Conservation (phyloP, 2,797 vertebrate genomes). For the Spea hammondii region DNA sequence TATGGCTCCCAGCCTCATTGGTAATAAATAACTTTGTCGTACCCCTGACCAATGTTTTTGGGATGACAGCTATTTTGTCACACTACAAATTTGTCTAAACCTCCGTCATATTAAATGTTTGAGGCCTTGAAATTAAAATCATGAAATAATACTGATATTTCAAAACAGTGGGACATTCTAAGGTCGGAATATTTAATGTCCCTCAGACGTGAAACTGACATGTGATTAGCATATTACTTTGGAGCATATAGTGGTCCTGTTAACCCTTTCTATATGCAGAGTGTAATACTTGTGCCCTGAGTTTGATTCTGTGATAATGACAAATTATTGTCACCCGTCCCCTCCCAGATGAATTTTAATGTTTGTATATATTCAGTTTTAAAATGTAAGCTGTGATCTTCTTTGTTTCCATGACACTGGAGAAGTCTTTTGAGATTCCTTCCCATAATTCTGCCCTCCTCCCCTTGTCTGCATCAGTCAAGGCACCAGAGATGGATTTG, state of each 20-base stretch:
- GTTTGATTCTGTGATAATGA: conserved; percentile 8
- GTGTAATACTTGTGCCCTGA: background rate
- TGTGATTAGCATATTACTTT: background rate
- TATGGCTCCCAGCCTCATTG: no score
- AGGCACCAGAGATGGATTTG: conserved; percentile 40
- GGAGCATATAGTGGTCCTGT: background rate
- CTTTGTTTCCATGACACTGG: conserved; percentile 67
- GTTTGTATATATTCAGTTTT: conserved; percentile 52
- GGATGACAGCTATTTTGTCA: no score
- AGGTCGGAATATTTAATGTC: background rate
- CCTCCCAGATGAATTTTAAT: conserved; percentile 60
- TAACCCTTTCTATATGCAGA: conserved; percentile 1
- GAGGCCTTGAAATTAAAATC: background rate
- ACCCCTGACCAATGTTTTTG: no score
- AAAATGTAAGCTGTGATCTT: conserved; percentile 60
- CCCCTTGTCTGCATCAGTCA: conserved; percentile 42
- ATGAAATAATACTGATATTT: conserved; percentile 17
- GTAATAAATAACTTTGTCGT: no score
- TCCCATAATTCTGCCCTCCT: conserved; percentile 45
- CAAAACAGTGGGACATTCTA: conserved; percentile 9
- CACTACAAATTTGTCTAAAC: no score
- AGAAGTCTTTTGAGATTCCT: conserved; percentile 53
- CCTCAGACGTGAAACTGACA: background rate
- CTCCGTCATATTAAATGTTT: no score
- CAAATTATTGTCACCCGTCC: conserved; percentile 26